Percentiles rank a stretch among this genome's conserved stretches.
phyloP scores from a whole-genome alignment of 2,797 vertebrate genomes.

The Oreortyx pictus region DNA sequence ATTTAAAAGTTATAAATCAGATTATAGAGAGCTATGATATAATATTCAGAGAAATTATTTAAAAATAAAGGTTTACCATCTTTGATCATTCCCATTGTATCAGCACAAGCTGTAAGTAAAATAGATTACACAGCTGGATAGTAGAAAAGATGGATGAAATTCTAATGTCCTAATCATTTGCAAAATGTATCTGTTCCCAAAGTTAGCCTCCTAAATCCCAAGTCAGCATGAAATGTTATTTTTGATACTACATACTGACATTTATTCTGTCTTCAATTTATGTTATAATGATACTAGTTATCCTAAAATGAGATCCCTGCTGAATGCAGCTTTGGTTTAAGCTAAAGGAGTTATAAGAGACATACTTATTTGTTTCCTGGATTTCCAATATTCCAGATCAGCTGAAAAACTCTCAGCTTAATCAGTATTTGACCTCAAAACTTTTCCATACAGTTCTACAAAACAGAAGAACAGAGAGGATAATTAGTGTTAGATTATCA shows the following conservation, averaged over 20 bases:
- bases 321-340: conserved; percentile 32
- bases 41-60: neutral
- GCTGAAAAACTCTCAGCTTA: neutral
- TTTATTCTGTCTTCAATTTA: conserved; percentile 25
- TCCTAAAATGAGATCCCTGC: neutral
- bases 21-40: neutral
- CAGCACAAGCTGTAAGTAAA: neutral
- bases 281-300: conserved; percentile 2
- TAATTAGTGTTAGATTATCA: neutral
- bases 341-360: neutral
- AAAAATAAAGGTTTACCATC: neutral
- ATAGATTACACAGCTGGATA: neutral
- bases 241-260: neutral
- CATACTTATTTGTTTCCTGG: neutral
- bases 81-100: neutral
- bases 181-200: neutral
- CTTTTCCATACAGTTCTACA: neutral
- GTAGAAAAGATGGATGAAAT: neutral
- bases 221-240: neutral
- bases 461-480: neutral
- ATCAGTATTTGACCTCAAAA: neutral
- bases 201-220: neutral
- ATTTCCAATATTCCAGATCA: neutral
- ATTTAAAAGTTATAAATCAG: neutral
- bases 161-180: neutral